These are phyloP conservation scores for Diaphora mendica DNA, from an alignment of 2,888 invertebrate genomes.

Conservation along the genomic window DNA sequence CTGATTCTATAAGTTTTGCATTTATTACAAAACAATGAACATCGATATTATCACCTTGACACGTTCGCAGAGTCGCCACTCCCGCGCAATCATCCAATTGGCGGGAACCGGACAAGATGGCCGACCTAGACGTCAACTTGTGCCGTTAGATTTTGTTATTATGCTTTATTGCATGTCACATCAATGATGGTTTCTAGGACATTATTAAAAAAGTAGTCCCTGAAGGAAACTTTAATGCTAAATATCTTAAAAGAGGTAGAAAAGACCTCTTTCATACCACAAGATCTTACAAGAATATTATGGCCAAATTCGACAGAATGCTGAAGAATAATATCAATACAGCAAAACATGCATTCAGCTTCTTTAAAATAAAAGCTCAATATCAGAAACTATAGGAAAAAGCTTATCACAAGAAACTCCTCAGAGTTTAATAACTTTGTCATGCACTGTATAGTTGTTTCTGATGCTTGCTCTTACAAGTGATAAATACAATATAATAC, in stretches of 20 bases:
- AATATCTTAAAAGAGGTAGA: neutral
- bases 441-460: neutral
- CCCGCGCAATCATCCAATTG: slow-evolving; percentile 82
- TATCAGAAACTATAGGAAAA: neutral
- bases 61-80: slow-evolving; percentile 56
- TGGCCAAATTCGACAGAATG: neutral
- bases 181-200: slow-evolving; percentile 27
- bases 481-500: neutral
- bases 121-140: slow-evolving; percentile 50
- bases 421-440: neutral
- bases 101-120: slow-evolving; percentile 75
- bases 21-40: slow-evolving; percentile 45
- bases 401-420: neutral
- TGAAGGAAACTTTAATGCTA: neutral
- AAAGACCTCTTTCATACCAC: neutral
- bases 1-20: slow-evolving; percentile 24
- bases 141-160: slow-evolving; percentile 38
- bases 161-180: slow-evolving; percentile 33
- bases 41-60: slow-evolving; percentile 71
- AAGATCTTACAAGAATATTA: neutral
- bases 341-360: neutral
- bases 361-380: no score
- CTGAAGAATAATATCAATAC: neutral
- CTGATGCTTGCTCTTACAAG: neutral
- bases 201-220: neutral